These are phyloP conservation scores for Stichodactyla helianthus DNA, from an alignment of 64 coral and sea anemone genomes.

Conservation along the genomic window DNA sequence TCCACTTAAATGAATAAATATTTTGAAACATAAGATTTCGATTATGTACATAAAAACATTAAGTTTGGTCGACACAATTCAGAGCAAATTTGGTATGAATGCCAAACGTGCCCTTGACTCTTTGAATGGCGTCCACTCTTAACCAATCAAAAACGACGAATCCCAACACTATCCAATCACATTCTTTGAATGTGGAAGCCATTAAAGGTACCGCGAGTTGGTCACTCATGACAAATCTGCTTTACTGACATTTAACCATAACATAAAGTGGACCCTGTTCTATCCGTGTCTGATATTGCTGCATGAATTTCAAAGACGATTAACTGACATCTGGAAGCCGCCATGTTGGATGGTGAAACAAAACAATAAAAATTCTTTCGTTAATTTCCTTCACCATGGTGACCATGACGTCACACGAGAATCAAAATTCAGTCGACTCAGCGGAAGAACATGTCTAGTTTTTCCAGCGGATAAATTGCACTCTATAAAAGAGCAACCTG, in stretches of 20 bases:
- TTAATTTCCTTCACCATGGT: too few relatives aligned
- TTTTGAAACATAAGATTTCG: background rate
- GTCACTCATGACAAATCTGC: too few relatives aligned
- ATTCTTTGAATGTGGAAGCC: background rate
- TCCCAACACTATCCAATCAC: background rate
- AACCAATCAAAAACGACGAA: background rate
- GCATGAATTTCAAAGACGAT: too few relatives aligned
- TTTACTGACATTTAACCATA: too few relatives aligned
- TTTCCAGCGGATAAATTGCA: background rate
- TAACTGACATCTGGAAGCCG: too few relatives aligned
- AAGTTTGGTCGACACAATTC: background rate
- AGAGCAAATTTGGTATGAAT: background rate
- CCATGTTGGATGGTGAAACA: too few relatives aligned
- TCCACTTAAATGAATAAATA: slow-evolving; percentile 1
- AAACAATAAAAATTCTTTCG: too few relatives aligned
- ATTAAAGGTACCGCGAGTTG: too few relatives aligned
- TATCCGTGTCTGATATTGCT: too few relatives aligned
- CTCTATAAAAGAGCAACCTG: background rate
- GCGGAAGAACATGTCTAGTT: background rate
- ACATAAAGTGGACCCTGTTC: background rate
- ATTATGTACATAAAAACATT: background rate
- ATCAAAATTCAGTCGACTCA: background rate
- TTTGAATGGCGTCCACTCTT: background rate
- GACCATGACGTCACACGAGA: too few relatives aligned
- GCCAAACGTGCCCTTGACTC: background rate